Percentiles rank a stretch among this genome's conserved stretches.
phyloP scores from a whole-genome alignment of 2,888 invertebrate species.

The Nymphalis c-album region DNA sequence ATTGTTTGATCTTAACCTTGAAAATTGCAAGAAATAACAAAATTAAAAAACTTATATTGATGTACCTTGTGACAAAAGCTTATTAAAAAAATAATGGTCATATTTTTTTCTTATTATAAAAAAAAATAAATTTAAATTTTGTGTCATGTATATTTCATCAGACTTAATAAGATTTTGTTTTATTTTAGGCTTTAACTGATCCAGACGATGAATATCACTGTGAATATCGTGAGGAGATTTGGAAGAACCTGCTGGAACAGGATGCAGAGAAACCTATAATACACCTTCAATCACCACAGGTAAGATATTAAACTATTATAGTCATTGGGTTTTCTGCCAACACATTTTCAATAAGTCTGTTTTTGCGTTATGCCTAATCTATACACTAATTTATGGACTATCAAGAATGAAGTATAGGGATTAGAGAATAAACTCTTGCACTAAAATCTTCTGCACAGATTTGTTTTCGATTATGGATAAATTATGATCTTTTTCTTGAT shows the following conservation, averaged over 20 bases:
- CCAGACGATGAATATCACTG: slow-evolving; percentile 67
- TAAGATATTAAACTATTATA: slow-evolving; percentile 40
- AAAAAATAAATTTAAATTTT: too few species aligned
- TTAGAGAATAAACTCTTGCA: too few species aligned
- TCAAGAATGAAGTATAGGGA: too few species aligned
- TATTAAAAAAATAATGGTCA: too few species aligned
- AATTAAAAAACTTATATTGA: background rate
- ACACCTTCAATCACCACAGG: slow-evolving; percentile 77
- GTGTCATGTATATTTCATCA: background rate
- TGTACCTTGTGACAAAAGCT: too few species aligned
- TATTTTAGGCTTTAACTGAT: slow-evolving; percentile 58
- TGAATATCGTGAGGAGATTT: slow-evolving; percentile 72
- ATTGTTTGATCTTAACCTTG: slow-evolving; percentile 26
- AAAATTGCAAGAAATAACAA: background rate
- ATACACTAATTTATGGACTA: too few species aligned
- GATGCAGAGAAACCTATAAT: slow-evolving; percentile 68
- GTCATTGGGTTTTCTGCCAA: background rate
- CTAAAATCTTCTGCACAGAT: too few species aligned
- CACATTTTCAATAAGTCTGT: too few species aligned
- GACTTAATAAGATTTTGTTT: background rate
- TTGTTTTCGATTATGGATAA: too few species aligned
- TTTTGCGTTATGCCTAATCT: too few species aligned
- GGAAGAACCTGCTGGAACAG: slow-evolving; percentile 69
- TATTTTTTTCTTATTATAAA: too few species aligned
- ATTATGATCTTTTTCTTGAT: too few species aligned